Conservation (phyloP, 2,113 vertebrate species). For the Coreoperca whiteheadi region DNA sequence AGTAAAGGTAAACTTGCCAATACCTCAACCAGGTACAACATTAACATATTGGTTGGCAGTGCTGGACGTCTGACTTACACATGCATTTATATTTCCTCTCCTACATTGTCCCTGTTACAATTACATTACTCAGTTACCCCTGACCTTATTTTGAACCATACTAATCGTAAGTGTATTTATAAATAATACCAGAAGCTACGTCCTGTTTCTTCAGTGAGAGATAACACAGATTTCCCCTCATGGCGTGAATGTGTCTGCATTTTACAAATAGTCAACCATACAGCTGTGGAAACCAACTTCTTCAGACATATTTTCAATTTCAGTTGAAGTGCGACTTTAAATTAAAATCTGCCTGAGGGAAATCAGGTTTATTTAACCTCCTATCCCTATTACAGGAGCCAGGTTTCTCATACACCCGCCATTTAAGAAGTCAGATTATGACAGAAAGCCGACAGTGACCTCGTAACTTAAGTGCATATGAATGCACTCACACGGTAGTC, state of each 20-base stretch:
- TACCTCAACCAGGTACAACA: too few relatives aligned
- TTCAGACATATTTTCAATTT: background rate
- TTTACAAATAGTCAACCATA: background rate
- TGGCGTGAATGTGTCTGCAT: background rate
- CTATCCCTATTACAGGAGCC: background rate
- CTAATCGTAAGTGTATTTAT: background rate
- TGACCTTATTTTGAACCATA: too few relatives aligned
- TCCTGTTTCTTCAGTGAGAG: too few relatives aligned
- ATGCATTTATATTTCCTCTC: too few relatives aligned
- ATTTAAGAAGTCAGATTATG: background rate
- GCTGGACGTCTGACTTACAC: too few relatives aligned
- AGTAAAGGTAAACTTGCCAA: too few relatives aligned
- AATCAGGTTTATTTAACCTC: background rate
- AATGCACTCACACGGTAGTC: background rate
- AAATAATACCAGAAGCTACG: too few relatives aligned
- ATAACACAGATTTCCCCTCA: background rate
- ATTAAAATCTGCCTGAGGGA: background rate
- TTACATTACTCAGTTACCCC: too few relatives aligned
- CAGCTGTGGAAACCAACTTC: too few relatives aligned
- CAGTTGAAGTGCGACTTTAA: background rate
- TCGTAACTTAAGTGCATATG: background rate
- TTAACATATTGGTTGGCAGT: too few relatives aligned
- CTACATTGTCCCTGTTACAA: too few relatives aligned
- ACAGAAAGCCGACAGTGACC: background rate
- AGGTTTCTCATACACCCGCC: background rate